Conservation (phyloP, 1,140 invertebrate genomes). For the Platyscapa corneri region DNA sequence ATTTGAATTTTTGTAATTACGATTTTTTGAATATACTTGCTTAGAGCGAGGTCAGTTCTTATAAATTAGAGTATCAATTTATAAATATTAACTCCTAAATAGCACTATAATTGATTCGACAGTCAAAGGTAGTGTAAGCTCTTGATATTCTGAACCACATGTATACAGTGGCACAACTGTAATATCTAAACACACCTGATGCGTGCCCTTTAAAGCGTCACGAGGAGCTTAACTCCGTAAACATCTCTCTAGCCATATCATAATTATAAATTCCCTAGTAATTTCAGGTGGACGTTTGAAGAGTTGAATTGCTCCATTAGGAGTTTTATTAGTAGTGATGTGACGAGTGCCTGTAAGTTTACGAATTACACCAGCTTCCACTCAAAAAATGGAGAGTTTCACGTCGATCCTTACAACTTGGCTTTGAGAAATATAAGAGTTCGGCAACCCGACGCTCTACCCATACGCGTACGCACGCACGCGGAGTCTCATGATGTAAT, state of each 20-base stretch:
- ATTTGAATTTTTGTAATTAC: too few species aligned
- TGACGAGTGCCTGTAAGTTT: background rate
- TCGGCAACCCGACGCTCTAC: background rate
- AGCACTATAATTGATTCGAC: background rate
- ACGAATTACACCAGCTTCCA: background rate
- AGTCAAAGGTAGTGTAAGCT: too few species aligned
- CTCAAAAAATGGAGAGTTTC: background rate
- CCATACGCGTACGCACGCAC: background rate
- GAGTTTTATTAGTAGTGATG: conserved; percentile 46
- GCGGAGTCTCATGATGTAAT: conserved; percentile 35
- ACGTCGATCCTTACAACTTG: background rate
- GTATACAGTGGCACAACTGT: background rate
- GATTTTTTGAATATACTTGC: too few species aligned
- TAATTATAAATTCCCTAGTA: conserved; percentile 56
- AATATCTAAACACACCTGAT: conserved; percentile 35
- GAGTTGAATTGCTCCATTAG: conserved; percentile 57
- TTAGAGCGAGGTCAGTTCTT: too few species aligned
- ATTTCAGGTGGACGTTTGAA: conserved; percentile 62
- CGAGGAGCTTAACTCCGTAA: background rate
- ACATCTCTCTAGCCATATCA: conserved; percentile 14
- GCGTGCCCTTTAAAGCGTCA: conserved; percentile 5
- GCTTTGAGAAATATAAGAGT: background rate
- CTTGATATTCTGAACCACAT: background rate
- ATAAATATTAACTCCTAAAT: background rate
- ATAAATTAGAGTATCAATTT: background rate